Evolutionary conservation across 2,888 invertebrate genomes (phyloP).

Genomic region (Chrysolina americana): DNA sequence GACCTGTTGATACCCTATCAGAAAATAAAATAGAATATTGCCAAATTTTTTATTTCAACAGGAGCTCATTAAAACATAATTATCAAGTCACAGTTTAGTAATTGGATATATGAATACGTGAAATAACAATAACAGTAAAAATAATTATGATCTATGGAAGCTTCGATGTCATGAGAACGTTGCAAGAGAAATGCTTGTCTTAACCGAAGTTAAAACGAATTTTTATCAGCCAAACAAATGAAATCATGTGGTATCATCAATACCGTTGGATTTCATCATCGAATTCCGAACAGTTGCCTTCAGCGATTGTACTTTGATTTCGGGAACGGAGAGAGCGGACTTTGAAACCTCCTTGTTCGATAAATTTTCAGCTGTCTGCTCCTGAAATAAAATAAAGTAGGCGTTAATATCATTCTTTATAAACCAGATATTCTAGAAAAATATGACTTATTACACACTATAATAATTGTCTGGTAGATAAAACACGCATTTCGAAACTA

Average conservation of each 20-base stretch:
- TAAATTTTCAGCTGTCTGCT: slow-evolving; percentile 59
- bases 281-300: slow-evolving; percentile 55
- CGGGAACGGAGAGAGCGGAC: slow-evolving; percentile 57
- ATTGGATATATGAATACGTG: background rate
- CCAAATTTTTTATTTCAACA: no score
- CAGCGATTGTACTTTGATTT: slow-evolving; percentile 58
- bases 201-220: background rate
- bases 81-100: background rate
- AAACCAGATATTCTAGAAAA: no score
- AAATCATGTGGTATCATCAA: slow-evolving; percentile 44
- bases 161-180: background rate
- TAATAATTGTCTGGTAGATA: no score
- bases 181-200: background rate
- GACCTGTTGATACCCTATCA: no score
- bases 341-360: slow-evolving; percentile 51
- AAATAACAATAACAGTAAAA: slow-evolving; percentile 9
- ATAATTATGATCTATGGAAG: background rate
- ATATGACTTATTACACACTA: no score
- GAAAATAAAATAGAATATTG: no score
- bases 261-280: slow-evolving; percentile 45
- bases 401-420: no score
- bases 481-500: no score
- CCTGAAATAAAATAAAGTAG: slow-evolving; percentile 53
- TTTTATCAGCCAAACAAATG: background rate
- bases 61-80: background rate